Percentiles rank a stretch among this genome's conserved stretches.
phyloP scores from a whole-genome alignment of 2,797 vertebrate genomes.

The Lemur catta region DNA sequence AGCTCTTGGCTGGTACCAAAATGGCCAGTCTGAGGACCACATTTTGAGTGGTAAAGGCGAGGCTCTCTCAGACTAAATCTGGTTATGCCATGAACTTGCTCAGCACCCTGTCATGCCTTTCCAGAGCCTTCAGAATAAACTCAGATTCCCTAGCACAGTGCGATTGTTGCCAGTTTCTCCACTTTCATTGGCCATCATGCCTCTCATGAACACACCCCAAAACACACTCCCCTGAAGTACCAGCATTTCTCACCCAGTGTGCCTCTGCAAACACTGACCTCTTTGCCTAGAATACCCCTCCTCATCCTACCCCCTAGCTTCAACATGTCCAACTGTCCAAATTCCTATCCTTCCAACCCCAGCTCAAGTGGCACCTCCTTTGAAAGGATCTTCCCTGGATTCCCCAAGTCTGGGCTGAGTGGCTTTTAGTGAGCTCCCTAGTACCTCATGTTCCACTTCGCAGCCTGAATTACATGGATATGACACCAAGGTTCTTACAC shows the following conservation, averaged over 20 bases:
- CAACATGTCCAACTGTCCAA: neutral
- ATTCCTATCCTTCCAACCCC: neutral
- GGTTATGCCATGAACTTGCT: neutral
- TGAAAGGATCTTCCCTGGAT: neutral
- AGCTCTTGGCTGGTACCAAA: neutral
- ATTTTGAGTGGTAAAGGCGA: neutral
- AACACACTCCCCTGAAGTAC: neutral
- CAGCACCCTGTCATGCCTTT: neutral
- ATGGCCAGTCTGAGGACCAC: neutral
- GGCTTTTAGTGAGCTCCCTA: neutral
- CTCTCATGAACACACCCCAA: fast-evolving
- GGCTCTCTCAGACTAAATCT: neutral
- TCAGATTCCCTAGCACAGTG: neutral
- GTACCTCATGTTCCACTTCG: neutral
- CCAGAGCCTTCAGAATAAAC: neutral
- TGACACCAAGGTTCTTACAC: neutral
- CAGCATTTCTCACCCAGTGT: fast-evolving
- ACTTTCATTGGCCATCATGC: neutral
- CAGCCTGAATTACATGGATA: neutral
- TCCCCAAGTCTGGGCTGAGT: neutral
- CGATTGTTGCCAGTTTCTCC: neutral
- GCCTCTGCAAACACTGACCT: neutral
- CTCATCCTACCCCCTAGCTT: neutral
- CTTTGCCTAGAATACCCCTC: neutral
- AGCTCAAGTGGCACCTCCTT: neutral